A percentile compares a stretch with the other conserved stretches of the same genome.
phyloP scores from a whole-genome alignment of 2,888 invertebrate genomes.

The Cephalotes varians region DNA sequence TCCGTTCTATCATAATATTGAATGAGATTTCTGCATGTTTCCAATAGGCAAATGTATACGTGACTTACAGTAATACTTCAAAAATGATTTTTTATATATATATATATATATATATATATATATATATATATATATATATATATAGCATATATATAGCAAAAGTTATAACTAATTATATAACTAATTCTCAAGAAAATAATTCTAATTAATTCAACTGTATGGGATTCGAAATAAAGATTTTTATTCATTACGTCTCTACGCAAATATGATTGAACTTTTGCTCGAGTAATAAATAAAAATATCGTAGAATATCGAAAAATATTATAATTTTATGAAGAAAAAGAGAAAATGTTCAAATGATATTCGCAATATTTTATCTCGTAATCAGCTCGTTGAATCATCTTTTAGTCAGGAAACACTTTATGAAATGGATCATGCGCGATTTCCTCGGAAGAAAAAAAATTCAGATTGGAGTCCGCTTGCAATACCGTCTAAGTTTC shows the following conservation, averaged over 20 bases:
- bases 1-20: neutral
- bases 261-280: neutral
- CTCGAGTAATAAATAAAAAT: neutral
- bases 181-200: neutral
- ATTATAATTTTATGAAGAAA: neutral
- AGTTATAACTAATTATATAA: neutral
- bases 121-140: no score
- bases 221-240: neutral
- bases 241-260: neutral
- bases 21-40: neutral
- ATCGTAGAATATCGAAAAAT: neutral
- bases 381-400: neutral
- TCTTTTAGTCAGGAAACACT: neutral
- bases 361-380: neutral
- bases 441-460: constrained; percentile 11
- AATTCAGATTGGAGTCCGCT: constrained; percentile 28
- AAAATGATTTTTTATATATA: neutral
- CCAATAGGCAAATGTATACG: neutral
- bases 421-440: neutral
- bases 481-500: constrained; percentile 4
- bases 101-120: no score
- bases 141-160: no score
- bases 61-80: neutral
- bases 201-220: neutral
- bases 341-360: neutral